Evolutionary conservation across 1,140 invertebrate species (phyloP).

Genomic region (Saxidomus purpurata): DNA sequence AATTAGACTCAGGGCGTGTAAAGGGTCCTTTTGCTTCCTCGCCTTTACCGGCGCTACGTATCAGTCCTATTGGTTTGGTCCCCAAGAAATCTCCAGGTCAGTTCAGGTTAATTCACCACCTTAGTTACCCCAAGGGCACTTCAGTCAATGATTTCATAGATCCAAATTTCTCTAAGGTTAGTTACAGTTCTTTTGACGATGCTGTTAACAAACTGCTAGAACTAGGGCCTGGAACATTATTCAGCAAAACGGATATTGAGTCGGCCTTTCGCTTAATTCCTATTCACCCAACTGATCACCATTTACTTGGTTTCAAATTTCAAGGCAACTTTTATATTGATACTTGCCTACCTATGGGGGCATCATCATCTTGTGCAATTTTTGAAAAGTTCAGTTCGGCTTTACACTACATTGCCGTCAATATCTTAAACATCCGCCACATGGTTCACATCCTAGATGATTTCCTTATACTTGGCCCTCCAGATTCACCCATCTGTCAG

Average conservation of each 20-base stretch:
- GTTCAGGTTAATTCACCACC: conserved; percentile 6
- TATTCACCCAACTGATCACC: no score
- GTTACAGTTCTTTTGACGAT: no score
- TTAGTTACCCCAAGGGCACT: conserved; percentile 14
- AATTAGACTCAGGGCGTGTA: conserved; percentile 17
- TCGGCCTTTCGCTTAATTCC: no score
- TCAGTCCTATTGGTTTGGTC: conserved; percentile 4
- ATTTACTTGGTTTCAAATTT: conserved; percentile 36
- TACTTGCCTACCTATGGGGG: conserved; percentile 31
- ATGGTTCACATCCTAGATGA: conserved; percentile 64
- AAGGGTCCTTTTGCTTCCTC: conserved; percentile 21
- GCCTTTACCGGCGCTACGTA: conserved; percentile 23
- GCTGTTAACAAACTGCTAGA: no score
- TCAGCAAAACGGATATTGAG: no score
- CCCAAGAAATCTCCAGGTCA: neutral
- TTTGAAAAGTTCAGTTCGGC: conserved; percentile 64
- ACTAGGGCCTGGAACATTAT: no score
- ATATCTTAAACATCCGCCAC: neutral
- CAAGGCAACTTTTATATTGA: conserved; percentile 50
- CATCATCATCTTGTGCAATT: conserved; percentile 39
- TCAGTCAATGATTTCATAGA: no score
- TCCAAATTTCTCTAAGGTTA: no score
- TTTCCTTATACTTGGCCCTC: conserved; percentile 63
- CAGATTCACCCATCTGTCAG: no score
- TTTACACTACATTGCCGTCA: conserved; percentile 45